Evolutionary conservation across 2,113 vertebrate species (phyloP).

Genomic region (Chlorocebus sabaeus): DNA sequence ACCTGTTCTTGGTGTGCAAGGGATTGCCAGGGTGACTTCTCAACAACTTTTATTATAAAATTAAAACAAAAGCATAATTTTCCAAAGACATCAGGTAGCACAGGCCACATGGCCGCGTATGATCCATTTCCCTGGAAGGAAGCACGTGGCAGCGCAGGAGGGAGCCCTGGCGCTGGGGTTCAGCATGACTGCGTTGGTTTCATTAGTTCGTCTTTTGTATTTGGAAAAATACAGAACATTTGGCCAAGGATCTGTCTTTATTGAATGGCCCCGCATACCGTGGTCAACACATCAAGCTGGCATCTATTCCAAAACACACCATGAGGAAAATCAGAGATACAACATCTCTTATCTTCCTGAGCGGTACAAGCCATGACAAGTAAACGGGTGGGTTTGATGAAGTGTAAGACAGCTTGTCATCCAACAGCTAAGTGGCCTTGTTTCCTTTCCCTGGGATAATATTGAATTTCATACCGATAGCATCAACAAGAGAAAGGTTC

Average conservation of each 20-base stretch:
- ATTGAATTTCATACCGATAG: conserved; percentile 52
- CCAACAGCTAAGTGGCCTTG: conserved; percentile 14
- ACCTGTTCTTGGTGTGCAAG: background rate
- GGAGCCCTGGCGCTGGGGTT: rapidly evolving
- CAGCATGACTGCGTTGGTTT: background rate
- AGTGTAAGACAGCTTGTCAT: conserved; percentile 23
- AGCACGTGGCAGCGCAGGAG: background rate
- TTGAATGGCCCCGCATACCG: background rate
- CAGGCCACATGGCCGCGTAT: background rate
- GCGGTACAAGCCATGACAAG: background rate
- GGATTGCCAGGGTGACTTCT: background rate
- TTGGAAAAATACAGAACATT: background rate
- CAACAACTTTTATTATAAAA: background rate
- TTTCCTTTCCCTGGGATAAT: conserved; percentile 48
- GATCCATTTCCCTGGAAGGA: background rate
- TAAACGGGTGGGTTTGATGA: background rate
- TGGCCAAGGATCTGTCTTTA: background rate
- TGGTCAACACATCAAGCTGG: background rate
- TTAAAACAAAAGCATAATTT: background rate
- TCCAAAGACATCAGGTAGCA: background rate
- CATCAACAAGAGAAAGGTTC: conserved; percentile 1
- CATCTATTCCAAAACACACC: background rate
- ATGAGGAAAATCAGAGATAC: background rate
- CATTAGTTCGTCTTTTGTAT: background rate
- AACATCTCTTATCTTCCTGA: background rate